Percentiles rank a stretch among this genome's conserved stretches.
Conservation (phyloP, 2,113 vertebrate species). For the Sula dactylatra region DNA sequence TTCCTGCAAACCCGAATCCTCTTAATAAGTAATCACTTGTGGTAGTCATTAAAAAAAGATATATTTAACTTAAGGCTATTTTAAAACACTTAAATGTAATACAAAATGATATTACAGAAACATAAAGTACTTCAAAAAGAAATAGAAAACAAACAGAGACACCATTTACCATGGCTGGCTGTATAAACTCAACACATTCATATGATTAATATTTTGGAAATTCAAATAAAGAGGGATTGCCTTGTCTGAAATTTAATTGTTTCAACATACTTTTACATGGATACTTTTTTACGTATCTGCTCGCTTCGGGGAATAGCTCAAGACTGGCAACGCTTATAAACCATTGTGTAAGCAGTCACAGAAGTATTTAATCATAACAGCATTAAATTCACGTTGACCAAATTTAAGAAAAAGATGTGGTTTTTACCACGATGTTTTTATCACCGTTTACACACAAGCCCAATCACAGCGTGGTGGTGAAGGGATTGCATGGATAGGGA, state of each 20-base stretch:
- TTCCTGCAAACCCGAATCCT: neutral
- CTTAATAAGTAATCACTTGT: neutral
- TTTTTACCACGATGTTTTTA: neutral
- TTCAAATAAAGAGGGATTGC: neutral
- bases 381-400: neutral
- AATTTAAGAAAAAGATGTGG: neutral
- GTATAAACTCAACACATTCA: neutral
- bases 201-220: neutral
- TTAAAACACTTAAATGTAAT: neutral
- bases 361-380: neutral
- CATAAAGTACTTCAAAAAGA: neutral
- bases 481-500: neutral
- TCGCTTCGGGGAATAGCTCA: neutral
- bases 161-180: neutral
- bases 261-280: neutral
- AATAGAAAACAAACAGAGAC: neutral
- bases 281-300: neutral
- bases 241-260: neutral
- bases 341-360: neutral
- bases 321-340: neutral
- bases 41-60: neutral
- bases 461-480: neutral
- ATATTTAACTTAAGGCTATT: neutral
- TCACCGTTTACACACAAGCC: neutral
- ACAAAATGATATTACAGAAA: neutral